Evolutionary conservation across 1,140 invertebrate species (phyloP).

Genomic region (Plectus sambesii): DNA sequence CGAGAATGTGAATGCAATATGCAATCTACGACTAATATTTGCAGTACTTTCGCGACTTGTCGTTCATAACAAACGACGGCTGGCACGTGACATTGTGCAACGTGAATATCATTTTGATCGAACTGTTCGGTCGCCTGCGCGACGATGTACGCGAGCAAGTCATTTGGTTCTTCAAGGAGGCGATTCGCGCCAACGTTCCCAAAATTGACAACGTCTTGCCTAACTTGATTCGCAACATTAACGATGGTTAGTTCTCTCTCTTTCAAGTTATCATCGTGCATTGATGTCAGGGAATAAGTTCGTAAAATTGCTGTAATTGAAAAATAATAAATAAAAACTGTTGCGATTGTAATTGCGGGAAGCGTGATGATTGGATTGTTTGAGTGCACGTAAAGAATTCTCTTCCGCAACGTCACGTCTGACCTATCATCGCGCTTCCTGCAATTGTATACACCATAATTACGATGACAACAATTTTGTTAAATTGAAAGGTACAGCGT

Average conservation of each 20-base stretch:
- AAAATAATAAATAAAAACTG: too few species aligned
- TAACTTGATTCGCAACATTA: slow-evolving; percentile 20
- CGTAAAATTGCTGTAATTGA: too few species aligned
- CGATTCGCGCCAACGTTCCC: slow-evolving; percentile 18
- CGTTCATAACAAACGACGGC: slow-evolving; percentile 12
- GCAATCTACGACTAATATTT: background rate
- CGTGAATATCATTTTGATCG: slow-evolving; percentile 21
- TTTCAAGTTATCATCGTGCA: background rate
- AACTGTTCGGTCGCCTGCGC: slow-evolving; percentile 16
- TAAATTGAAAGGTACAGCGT: too few species aligned
- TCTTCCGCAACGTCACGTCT: too few species aligned
- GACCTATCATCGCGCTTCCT: too few species aligned
- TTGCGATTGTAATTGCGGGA: too few species aligned
- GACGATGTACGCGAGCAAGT: slow-evolving; percentile 12
- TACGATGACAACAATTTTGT: too few species aligned
- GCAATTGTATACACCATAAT: too few species aligned
- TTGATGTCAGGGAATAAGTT: too few species aligned
- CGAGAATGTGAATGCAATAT: slow-evolving; percentile 4
- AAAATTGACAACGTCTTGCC: slow-evolving; percentile 16
- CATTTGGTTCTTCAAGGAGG: slow-evolving; percentile 18
- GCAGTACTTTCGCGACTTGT: slow-evolving; percentile 5
- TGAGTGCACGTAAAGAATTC: too few species aligned
- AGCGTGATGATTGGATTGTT: too few species aligned
- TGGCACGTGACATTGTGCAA: slow-evolving; percentile 19
- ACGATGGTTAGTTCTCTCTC: slow-evolving; percentile 16